Evolutionary conservation across 2,113 vertebrate genomes (phyloP).

Genomic region (Erpornis zantholeuca): DNA sequence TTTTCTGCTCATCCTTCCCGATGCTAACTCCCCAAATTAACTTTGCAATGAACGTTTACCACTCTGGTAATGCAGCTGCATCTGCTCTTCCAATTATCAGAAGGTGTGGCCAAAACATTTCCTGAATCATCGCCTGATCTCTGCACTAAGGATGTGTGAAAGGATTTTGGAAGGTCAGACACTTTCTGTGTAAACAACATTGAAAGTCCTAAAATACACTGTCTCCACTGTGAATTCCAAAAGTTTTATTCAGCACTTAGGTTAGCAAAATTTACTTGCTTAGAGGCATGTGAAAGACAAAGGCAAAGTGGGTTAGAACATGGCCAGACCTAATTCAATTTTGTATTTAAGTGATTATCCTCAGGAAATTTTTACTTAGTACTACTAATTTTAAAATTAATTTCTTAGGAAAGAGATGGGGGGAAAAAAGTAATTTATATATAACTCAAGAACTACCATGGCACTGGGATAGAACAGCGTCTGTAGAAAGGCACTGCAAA

Average conservation of each 20-base stretch:
- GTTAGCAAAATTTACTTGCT: slow-evolving; percentile 16
- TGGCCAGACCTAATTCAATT: background rate
- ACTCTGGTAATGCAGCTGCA: slow-evolving; percentile 5
- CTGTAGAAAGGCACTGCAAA: background rate
- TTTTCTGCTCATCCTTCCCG: background rate
- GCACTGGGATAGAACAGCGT: background rate
- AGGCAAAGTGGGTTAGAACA: background rate
- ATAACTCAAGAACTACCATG: background rate
- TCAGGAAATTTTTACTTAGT: background rate
- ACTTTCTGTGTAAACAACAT: background rate
- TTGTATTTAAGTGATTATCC: background rate
- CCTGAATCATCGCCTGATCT: background rate
- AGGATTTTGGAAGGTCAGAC: slow-evolving; percentile 34
- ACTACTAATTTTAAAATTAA: background rate
- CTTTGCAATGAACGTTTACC: background rate
- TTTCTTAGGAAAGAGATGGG: background rate
- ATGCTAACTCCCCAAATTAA: background rate
- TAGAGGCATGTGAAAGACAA: background rate
- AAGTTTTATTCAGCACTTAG: background rate
- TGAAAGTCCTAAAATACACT: background rate
- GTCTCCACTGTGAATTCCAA: background rate
- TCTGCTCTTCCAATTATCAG: slow-evolving; percentile 3
- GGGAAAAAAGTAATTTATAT: background rate
- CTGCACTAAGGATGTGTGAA: background rate
- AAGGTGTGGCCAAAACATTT: slow-evolving; percentile 15